Conservation (phyloP, 2,888 invertebrate genomes). For the Scaptodrosophila latifasciaeformis region DNA sequence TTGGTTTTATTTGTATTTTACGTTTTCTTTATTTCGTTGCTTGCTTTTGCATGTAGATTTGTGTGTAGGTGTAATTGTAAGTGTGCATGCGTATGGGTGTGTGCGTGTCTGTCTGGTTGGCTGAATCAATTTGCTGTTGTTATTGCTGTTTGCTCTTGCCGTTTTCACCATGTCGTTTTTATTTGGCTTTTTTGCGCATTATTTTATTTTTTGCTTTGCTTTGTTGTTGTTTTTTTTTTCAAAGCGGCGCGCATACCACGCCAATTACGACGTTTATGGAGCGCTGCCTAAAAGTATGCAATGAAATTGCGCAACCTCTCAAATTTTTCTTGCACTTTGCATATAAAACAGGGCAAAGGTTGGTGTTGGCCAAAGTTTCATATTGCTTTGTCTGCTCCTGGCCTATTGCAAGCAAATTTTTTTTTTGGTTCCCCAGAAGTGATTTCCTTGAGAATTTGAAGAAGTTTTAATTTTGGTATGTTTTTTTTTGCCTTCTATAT, state of each 20-base stretch:
- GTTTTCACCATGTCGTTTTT: not conserved
- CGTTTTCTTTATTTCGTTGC: no score
- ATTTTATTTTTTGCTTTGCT: not conserved
- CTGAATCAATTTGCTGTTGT: not conserved
- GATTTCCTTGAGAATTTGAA: not conserved
- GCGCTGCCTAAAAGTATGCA: conserved; percentile 23
- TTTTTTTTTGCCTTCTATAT: no score
- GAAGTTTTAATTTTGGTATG: no score
- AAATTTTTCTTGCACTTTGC: not conserved
- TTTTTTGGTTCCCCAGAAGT: not conserved
- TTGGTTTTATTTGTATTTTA: no score
- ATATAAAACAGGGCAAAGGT: conserved; percentile 1
- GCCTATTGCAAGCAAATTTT: no score
- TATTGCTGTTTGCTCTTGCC: conserved; percentile 1
- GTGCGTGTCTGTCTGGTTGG: not conserved
- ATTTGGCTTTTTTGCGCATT: not conserved
- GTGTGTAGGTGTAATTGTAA: no score
- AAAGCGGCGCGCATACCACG: not conserved
- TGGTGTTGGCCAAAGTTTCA: no score
- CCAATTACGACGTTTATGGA: conserved; percentile 6
- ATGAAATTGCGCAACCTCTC: not conserved
- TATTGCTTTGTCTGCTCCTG: no score
- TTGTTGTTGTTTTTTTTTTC: not conserved
- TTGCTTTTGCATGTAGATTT: no score
- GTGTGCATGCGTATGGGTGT: no score